These are phyloP conservation scores for Lamproptera curius DNA, from an alignment of 2,888 invertebrate genomes.

Conservation along the genomic window DNA sequence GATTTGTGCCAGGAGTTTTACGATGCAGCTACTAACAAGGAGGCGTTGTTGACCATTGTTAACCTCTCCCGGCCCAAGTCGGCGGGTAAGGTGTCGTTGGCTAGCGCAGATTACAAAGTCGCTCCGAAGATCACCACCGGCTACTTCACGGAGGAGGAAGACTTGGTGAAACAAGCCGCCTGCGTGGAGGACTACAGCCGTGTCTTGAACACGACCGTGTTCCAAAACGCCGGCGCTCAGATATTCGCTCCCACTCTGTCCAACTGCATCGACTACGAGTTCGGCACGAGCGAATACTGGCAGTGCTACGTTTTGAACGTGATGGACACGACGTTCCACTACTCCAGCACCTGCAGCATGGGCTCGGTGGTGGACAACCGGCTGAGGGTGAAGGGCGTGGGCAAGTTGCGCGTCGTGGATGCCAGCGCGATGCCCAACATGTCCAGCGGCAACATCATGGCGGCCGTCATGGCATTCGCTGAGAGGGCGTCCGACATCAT, in stretches of 20 bases:
- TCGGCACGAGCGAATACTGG: constrained; percentile 28
- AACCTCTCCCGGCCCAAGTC: constrained; percentile 60
- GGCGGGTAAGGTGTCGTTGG: constrained; percentile 71
- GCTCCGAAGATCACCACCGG: constrained; percentile 78
- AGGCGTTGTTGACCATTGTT: constrained; percentile 25
- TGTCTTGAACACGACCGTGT: constrained; percentile 32
- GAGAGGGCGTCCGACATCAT: constrained; percentile 89
- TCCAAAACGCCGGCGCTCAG: constrained; percentile 27
- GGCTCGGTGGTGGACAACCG: constrained; percentile 36
- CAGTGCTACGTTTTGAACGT: constrained; percentile 33
- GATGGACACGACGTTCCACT: constrained; percentile 35
- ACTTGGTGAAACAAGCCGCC: constrained; percentile 30
- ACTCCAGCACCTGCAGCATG: constrained; percentile 38
- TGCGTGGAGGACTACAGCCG: constrained; percentile 32
- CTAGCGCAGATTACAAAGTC: constrained; percentile 68
- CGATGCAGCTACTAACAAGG: constrained; percentile 25
- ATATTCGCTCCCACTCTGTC: constrained; percentile 28
- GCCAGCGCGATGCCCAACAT: constrained; percentile 87
- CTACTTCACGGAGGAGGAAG: constrained; percentile 62
- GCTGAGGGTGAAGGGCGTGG: constrained; percentile 33
- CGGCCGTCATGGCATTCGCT: constrained; percentile 87
- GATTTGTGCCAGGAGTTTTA: constrained; percentile 31
- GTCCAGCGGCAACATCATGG: constrained; percentile 86
- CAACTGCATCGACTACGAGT: constrained; percentile 21
- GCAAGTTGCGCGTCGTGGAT: constrained; percentile 77